A percentile compares a stretch with the other conserved stretches of the same genome.
These are phyloP conservation scores for Aspidiotus rigidus DNA, from an alignment of 2,888 invertebrate species.

Conservation along the genomic window DNA sequence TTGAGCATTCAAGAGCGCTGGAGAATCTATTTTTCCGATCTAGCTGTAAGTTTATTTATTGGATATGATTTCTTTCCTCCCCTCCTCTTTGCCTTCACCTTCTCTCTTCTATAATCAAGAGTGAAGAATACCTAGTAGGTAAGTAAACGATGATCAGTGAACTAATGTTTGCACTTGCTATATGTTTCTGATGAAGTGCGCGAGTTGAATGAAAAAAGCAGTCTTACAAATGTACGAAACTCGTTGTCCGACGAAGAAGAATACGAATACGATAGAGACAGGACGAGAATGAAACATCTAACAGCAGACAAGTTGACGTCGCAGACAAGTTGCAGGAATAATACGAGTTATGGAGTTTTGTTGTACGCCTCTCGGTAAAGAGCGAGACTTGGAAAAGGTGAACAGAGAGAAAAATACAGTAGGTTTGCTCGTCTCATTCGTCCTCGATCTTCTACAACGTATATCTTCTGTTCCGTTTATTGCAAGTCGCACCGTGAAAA, in stretches of 20 bases:
- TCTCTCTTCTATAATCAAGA: too few relatives aligned
- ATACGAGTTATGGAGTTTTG: constrained; percentile 14
- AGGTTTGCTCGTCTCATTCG: constrained; percentile 20
- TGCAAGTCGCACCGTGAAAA: constrained; percentile 11
- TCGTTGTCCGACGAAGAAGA: neutral
- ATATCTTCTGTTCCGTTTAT: constrained; percentile 25
- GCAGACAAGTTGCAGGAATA: constrained; percentile 32
- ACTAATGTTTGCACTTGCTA: constrained; percentile 28
- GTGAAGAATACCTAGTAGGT: too few relatives aligned
- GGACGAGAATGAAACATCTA: constrained; percentile 16
- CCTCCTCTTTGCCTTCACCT: too few relatives aligned
- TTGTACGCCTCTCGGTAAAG: neutral
- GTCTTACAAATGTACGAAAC: too few relatives aligned
- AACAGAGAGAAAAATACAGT: constrained; percentile 19
- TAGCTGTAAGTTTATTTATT: too few relatives aligned
- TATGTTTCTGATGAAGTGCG: constrained; percentile 5
- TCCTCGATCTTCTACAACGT: constrained; percentile 23
- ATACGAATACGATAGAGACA: neutral
- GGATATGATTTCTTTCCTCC: too few relatives aligned
- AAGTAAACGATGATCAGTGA: too few relatives aligned
- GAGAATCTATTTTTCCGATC: too few relatives aligned
- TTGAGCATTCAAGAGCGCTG: too few relatives aligned
- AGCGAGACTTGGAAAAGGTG: neutral
- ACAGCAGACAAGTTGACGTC: constrained; percentile 32
- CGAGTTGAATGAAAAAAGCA: constrained; percentile 19